These are phyloP conservation scores for Saturnia pavonia DNA, from an alignment of 2,888 invertebrate species.

Conservation along the genomic window DNA sequence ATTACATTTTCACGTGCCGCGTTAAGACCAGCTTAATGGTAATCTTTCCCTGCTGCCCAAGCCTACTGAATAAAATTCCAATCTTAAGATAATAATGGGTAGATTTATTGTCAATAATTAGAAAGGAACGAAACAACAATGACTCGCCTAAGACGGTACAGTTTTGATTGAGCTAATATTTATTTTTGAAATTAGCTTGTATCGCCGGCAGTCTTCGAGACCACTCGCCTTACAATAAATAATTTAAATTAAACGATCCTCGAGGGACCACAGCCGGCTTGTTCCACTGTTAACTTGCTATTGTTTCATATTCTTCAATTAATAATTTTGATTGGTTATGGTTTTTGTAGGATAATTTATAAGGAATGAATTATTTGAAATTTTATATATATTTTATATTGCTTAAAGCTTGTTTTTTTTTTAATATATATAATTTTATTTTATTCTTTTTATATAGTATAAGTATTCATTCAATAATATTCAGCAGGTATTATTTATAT, in stretches of 20 bases:
- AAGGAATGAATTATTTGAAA: conserved; percentile 12
- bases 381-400: too few species aligned
- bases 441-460: too few species aligned
- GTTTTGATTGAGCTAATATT: conserved; percentile 76
- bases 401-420: too few species aligned
- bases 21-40: neutral
- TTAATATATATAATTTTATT: too few species aligned
- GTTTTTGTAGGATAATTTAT: conserved; percentile 30
- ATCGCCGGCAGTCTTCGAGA: conserved; percentile 56
- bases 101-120: conserved; percentile 14
- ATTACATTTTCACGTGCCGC: neutral
- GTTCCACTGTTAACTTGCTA: conserved; percentile 42
- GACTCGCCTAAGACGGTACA: conserved; percentile 17
- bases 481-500: too few species aligned
- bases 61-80: neutral
- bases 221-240: conserved; percentile 63
- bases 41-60: neutral
- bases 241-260: conserved; percentile 73
- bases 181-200: conserved; percentile 79
- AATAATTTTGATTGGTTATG: conserved; percentile 64
- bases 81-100: neutral
- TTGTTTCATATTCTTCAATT: conserved; percentile 73
- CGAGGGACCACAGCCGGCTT: conserved; percentile 42
- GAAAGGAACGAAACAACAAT: conserved; percentile 12
- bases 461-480: too few species aligned